These are phyloP conservation scores for Alligator mississippiensis DNA, from an alignment of 2,113 vertebrate genomes.

Conservation along the genomic window DNA sequence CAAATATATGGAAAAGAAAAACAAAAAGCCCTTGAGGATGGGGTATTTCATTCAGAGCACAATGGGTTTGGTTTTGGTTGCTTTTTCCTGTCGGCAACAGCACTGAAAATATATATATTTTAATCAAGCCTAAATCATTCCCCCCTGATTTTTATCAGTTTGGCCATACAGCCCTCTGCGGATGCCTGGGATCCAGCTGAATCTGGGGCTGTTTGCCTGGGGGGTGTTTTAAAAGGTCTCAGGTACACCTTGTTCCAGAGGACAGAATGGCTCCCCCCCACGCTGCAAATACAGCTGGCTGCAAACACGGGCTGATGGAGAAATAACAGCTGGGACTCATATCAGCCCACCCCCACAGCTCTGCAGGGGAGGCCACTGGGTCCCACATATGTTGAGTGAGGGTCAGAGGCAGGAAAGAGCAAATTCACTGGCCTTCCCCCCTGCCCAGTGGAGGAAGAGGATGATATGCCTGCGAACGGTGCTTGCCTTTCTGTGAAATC, in stretches of 20 bases:
- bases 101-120: too few species aligned
- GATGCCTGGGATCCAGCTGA: background rate
- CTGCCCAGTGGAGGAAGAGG: background rate
- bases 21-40: too few species aligned
- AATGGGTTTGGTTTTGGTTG: too few species aligned
- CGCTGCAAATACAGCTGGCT: background rate
- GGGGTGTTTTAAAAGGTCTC: background rate
- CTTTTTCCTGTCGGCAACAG: too few species aligned
- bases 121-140: too few species aligned
- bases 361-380: background rate
- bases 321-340: background rate
- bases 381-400: background rate
- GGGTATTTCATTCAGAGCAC: too few species aligned
- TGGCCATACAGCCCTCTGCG: too few species aligned
- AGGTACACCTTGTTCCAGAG: background rate
- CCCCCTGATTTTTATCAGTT: too few species aligned
- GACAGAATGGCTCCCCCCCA: background rate
- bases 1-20: too few species aligned
- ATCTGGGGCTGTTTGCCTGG: background rate
- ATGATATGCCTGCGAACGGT: background rate
- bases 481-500: background rate
- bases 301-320: background rate
- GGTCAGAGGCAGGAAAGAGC: background rate
- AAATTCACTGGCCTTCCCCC: background rate
- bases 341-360: background rate